Evolutionary conservation across 2,113 vertebrate genomes (phyloP).

Genomic region (Grallaria varia): DNA sequence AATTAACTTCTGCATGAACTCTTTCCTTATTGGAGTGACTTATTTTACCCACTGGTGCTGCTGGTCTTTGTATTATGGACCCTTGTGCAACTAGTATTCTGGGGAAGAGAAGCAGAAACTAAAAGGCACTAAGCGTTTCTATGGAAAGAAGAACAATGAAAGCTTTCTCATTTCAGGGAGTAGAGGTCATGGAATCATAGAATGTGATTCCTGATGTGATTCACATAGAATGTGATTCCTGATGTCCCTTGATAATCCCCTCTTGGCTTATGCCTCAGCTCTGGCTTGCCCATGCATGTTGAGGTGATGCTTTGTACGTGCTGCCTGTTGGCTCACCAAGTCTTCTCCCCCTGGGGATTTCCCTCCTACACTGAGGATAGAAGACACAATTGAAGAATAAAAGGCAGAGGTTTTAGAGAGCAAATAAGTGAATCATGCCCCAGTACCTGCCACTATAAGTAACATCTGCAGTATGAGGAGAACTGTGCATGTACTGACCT

Average conservation of each 20-base stretch:
- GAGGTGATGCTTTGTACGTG: not conserved
- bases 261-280: rapidly evolving
- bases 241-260: not conserved
- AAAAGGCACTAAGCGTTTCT: not conserved
- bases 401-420: not conserved
- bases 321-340: not conserved
- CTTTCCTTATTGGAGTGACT: not conserved
- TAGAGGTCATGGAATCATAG: not conserved
- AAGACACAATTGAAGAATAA: not conserved
- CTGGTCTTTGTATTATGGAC: not conserved
- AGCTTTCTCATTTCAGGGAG: not conserved
- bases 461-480: not conserved
- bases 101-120: not conserved
- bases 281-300: not conserved
- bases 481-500: not conserved
- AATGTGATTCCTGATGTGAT: not conserved
- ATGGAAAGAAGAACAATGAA: not conserved
- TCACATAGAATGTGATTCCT: not conserved
- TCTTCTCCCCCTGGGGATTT: not conserved
- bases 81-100: not conserved
- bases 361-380: not conserved
- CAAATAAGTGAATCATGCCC: not conserved
- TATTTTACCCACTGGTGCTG: not conserved
- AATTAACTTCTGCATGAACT: not conserved
- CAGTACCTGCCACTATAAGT: not conserved